phyloP scores from a whole-genome alignment of 2,888 invertebrate species.

The Hydrotaea diabolus region DNA sequence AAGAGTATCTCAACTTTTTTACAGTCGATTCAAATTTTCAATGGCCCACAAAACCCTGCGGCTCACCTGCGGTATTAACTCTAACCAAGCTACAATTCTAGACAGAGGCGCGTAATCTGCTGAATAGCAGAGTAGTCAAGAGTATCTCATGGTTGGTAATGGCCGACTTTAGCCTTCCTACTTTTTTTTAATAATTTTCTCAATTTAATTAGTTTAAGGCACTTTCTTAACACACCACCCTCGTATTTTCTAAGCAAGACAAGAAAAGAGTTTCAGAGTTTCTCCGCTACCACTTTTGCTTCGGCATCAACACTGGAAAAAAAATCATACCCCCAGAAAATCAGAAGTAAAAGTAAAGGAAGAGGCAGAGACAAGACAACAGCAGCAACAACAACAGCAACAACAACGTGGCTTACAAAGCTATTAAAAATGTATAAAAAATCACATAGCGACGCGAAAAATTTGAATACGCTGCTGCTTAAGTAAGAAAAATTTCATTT shows the following conservation, averaged over 20 bases:
- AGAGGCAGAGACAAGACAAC: not conserved
- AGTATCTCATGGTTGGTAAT: too few species aligned
- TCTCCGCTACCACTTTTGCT: constrained; percentile 18
- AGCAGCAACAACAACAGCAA: constrained; percentile 27
- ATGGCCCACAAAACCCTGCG: too few species aligned
- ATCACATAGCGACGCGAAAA: constrained; percentile 43
- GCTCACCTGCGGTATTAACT: too few species aligned
- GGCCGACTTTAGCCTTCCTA: too few species aligned
- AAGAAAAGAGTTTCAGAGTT: constrained; percentile 22
- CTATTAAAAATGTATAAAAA: constrained; percentile 52
- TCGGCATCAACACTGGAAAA: constrained; percentile 3
- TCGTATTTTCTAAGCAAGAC: not conserved
- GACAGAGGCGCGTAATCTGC: too few species aligned
- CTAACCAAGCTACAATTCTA: too few species aligned
- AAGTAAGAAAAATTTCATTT: constrained; percentile 44
- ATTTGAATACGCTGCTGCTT: constrained; percentile 52
- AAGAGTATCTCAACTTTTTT: too few species aligned
- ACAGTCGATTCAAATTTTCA: too few species aligned
- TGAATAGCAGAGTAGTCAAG: too few species aligned
- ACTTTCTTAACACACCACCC: constrained; percentile 6
- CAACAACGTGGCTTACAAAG: constrained; percentile 37
- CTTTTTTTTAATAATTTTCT: too few species aligned
- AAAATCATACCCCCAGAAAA: not conserved
- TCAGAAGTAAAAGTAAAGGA: not conserved
- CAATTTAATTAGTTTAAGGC: too few species aligned